Conservation (phyloP, 2,797 vertebrate species). For the Sebastes variabilis region DNA sequence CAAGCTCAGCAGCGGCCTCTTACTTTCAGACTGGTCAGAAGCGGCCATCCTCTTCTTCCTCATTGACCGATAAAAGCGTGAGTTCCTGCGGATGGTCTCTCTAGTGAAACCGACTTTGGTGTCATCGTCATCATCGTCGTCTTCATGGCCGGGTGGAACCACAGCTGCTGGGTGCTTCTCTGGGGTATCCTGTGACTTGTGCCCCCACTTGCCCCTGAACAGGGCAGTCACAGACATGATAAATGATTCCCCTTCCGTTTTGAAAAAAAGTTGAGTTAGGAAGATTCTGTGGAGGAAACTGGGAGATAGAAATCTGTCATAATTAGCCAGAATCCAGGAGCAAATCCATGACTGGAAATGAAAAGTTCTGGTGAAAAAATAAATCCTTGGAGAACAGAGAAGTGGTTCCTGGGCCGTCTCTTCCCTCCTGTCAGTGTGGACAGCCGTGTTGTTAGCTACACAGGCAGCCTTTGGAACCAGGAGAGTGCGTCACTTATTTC, state of each 20-base stretch:
- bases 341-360: constrained; percentile 62
- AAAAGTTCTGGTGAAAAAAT: neutral
- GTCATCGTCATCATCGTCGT: constrained; percentile 75
- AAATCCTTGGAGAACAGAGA: constrained; percentile 8
- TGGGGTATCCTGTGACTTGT: constrained; percentile 59
- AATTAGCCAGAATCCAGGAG: constrained; percentile 69
- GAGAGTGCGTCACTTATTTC: constrained; percentile 32
- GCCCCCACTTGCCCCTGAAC: constrained; percentile 73
- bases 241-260: neutral
- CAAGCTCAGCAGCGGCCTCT: constrained; percentile 16
- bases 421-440: neutral
- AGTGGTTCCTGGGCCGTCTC: neutral
- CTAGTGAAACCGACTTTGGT: constrained; percentile 40
- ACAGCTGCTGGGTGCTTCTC: constrained; percentile 27
- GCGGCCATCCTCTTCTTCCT: constrained; percentile 74
- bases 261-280: neutral
- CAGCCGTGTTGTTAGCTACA: constrained; percentile 38
- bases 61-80: constrained; percentile 81
- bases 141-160: constrained; percentile 26
- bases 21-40: constrained; percentile 63
- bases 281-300: neutral
- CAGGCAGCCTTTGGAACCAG: constrained; percentile 39
- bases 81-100: constrained; percentile 75
- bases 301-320: constrained; percentile 13
- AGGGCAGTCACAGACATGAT: constrained; percentile 75